Evolutionary conservation across 2,113 vertebrate genomes (phyloP).

Genomic region (Hippopotamus amphibius): DNA sequence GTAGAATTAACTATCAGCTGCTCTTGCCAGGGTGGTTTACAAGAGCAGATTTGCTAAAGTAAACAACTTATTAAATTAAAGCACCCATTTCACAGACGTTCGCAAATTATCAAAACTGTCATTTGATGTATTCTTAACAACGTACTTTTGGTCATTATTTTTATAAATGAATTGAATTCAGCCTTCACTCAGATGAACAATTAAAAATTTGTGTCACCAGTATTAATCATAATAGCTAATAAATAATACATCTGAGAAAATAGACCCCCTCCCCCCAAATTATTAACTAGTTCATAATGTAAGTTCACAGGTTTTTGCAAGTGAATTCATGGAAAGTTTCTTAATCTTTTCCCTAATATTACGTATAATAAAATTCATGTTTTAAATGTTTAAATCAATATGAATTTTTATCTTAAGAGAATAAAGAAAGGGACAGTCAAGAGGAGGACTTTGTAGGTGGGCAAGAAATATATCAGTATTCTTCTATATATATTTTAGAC

Average conservation of each 20-base stretch:
- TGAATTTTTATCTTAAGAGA: conserved; percentile 44
- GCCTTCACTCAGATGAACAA: background rate
- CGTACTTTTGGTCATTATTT: conserved; percentile 37
- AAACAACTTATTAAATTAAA: conserved; percentile 50
- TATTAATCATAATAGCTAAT: conserved; percentile 25
- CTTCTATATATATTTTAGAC: conserved; percentile 11
- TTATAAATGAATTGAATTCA: conserved; percentile 40
- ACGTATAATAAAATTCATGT: conserved; percentile 23
- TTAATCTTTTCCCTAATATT: background rate
- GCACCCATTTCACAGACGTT: conserved; percentile 20
- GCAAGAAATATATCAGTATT: conserved; percentile 41
- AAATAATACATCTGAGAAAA: conserved; percentile 10
- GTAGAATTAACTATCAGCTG: background rate
- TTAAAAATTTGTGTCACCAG: background rate
- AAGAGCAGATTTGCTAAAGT: background rate
- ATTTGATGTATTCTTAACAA: conserved; percentile 58
- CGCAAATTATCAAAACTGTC: conserved; percentile 42
- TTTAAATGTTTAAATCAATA: conserved; percentile 52
- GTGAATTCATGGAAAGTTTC: background rate
- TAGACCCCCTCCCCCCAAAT: background rate
- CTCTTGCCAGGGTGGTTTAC: background rate
- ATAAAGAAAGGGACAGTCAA: conserved; percentile 19
- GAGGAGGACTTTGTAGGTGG: background rate
- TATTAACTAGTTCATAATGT: background rate
- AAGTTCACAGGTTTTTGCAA: background rate